These are phyloP conservation scores for Syngnathus typhle DNA, from an alignment of 2,113 vertebrate genomes.

Conservation along the genomic window DNA sequence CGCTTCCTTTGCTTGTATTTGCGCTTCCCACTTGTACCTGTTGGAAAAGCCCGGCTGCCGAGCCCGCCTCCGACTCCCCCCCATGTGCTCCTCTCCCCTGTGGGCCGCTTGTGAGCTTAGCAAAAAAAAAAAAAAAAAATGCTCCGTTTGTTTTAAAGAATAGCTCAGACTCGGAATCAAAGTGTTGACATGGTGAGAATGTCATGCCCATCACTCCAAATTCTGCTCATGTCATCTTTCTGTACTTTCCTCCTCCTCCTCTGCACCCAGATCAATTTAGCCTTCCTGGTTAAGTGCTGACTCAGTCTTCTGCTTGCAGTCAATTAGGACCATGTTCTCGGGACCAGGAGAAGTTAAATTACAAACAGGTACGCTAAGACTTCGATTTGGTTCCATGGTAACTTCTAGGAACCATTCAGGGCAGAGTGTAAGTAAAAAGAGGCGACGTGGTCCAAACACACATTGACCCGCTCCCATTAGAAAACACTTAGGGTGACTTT, in stretches of 20 bases:
- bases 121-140: constrained; percentile 29
- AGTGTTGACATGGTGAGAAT: not conserved
- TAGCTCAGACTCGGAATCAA: constrained; percentile 13
- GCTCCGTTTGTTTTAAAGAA: too few species aligned
- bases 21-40: constrained; percentile 22
- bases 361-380: constrained; percentile 13
- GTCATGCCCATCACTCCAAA: constrained; percentile 2
- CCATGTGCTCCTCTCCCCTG: constrained; percentile 28
- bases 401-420: constrained; percentile 23
- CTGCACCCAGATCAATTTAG: constrained; percentile 29
- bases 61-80: constrained; percentile 43
- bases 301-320: constrained; percentile 36
- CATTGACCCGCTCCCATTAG: constrained; percentile 17
- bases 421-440: constrained; percentile 18
- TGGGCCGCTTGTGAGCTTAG: constrained; percentile 56
- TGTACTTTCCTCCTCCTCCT: constrained; percentile 18
- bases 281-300: constrained; percentile 49
- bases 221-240: constrained; percentile 11
- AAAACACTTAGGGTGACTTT: constrained; percentile 17
- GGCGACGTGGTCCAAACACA: constrained; percentile 13
- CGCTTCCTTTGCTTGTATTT: constrained; percentile 10
- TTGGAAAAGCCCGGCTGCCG: constrained; percentile 23
- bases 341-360: constrained; percentile 10
- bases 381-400: not conserved
- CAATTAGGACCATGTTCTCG: constrained; percentile 26